phyloP scores from a whole-genome alignment of 1,140 invertebrate genomes.

The Chironomus tepperi region DNA sequence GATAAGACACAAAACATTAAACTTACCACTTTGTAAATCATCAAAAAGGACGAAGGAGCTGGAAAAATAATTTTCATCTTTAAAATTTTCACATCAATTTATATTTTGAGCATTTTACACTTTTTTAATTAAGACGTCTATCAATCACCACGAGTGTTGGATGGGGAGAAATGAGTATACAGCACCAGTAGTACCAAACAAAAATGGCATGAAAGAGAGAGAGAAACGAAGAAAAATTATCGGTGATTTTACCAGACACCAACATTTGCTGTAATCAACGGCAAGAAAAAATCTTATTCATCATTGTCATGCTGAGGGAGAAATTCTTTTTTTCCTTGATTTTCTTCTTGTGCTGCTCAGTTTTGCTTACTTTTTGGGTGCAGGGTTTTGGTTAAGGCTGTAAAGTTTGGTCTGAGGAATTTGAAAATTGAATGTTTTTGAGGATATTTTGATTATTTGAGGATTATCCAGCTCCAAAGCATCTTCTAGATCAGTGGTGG shows the following conservation, averaged over 20 bases:
- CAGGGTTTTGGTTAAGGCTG: no score
- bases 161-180: neutral
- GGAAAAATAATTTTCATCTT: neutral
- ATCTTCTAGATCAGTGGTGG: no score
- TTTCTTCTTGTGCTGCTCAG: no score
- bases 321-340: no score
- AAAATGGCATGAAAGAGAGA: neutral
- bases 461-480: no score
- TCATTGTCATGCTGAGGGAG: slow-evolving; percentile 18
- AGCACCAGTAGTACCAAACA: neutral
- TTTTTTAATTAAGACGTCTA: slow-evolving; percentile 24
- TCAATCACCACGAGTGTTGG: slow-evolving; percentile 5
- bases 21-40: no score
- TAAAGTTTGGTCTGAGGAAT: no score
- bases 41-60: no score
- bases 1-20: no score
- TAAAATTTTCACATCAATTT: neutral
- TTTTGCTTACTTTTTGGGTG: no score
- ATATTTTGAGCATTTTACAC: neutral
- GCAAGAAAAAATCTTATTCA: slow-evolving; percentile 16
- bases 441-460: no score
- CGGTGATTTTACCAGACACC: slow-evolving; percentile 16
- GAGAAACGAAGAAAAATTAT: slow-evolving; percentile 18
- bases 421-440: no score
- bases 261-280: neutral